These are phyloP conservation scores for Colletes gigas DNA, from an alignment of 1,140 invertebrate genomes.

Conservation along the genomic window DNA sequence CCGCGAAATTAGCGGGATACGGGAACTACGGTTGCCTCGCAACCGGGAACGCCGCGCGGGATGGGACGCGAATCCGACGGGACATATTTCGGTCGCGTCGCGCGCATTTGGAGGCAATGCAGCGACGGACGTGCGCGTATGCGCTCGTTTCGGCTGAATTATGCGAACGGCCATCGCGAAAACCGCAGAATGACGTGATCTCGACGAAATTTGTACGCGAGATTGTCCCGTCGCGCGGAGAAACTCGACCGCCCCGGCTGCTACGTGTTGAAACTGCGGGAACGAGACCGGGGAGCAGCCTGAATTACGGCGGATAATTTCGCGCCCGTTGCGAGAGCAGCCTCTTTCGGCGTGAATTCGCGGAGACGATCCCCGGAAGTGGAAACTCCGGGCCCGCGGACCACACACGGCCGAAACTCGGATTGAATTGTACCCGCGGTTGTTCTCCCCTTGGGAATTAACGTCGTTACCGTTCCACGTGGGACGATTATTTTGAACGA, in stretches of 20 bases:
- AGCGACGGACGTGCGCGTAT: slow-evolving; percentile 22
- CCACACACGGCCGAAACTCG: too few species aligned
- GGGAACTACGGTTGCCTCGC: not conserved
- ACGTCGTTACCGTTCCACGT: too few species aligned
- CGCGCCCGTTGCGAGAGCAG: not conserved
- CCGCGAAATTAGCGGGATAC: slow-evolving; percentile 37
- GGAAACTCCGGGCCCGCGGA: too few species aligned
- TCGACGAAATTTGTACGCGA: slow-evolving; percentile 36
- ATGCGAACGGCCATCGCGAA: slow-evolving; percentile 26
- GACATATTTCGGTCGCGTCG: slow-evolving; percentile 30
- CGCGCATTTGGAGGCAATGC: slow-evolving; percentile 34
- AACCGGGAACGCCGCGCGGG: not conserved
- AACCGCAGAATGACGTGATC: slow-evolving; percentile 46
- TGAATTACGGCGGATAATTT: not conserved
- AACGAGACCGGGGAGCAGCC: too few species aligned
- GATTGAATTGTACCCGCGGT: too few species aligned
- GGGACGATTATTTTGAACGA: too few species aligned
- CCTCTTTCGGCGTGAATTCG: not conserved
- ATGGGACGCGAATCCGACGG: not conserved
- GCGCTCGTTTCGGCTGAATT: slow-evolving; percentile 50
- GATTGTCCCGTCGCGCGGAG: not conserved
- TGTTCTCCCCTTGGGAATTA: too few species aligned
- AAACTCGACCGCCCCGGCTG: not conserved
- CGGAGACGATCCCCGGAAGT: too few species aligned
- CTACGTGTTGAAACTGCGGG: not conserved